phyloP scores from a whole-genome alignment of 2,797 vertebrate genomes.

The Clarias laeviceps region DNA sequence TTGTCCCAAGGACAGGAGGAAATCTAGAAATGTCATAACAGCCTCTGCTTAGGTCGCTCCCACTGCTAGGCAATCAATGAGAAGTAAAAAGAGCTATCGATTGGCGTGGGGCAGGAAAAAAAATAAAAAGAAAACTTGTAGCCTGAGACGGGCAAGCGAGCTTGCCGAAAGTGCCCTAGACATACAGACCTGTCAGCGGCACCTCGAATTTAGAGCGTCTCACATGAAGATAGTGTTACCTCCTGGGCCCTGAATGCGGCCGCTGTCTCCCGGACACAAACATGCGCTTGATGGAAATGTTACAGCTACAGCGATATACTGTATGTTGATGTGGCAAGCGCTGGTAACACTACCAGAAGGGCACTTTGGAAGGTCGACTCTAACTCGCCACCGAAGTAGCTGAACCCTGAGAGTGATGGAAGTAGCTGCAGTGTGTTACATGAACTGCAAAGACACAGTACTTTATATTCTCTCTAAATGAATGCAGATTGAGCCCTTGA shows the following conservation, averaged over 20 bases:
- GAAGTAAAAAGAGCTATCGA: constrained; percentile 85
- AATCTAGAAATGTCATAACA: constrained; percentile 89
- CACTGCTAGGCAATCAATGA: constrained; percentile 82
- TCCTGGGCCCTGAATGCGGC: constrained; percentile 65
- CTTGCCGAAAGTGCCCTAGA: constrained; percentile 73
- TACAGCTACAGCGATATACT: constrained; percentile 68
- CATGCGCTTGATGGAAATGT: constrained; percentile 69
- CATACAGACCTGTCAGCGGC: constrained; percentile 75
- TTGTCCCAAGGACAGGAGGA: constrained; percentile 86
- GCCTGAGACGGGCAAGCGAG: constrained; percentile 76
- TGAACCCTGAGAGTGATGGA: not conserved
- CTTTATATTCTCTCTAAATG: constrained; percentile 7
- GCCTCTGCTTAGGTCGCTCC: constrained; percentile 81
- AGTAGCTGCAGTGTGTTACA: not conserved
- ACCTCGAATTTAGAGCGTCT: constrained; percentile 78
- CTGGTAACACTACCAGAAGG: constrained; percentile 33
- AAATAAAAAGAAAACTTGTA: constrained; percentile 71
- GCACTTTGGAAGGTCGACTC: constrained; percentile 27
- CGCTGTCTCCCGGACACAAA: constrained; percentile 72
- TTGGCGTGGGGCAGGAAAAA: constrained; percentile 69
- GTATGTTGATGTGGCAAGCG: constrained; percentile 70
- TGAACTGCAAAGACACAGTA: constrained; percentile 15
- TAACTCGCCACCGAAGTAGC: not conserved
- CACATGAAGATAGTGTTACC: constrained; percentile 75
- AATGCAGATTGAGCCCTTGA: constrained; percentile 8